Evolutionary conservation across 2,797 vertebrate species (phyloP).

Genomic region (Xiphophorus birchmanni): DNA sequence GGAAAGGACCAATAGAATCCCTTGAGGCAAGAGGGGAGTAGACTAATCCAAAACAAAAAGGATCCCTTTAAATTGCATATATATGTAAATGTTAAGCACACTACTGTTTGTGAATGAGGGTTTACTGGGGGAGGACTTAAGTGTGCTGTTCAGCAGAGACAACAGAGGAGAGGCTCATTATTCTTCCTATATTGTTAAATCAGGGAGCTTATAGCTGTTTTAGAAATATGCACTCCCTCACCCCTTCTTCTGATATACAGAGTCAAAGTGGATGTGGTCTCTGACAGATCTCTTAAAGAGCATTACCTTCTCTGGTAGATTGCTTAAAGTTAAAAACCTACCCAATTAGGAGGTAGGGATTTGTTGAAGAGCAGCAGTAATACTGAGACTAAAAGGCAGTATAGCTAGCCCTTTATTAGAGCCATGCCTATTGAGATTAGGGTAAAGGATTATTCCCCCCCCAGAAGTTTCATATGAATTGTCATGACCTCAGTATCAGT

Average conservation of each 20-base stretch:
- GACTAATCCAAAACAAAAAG: constrained; percentile 77
- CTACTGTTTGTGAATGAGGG: constrained; percentile 57
- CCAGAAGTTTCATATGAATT: neutral
- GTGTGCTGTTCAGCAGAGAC: constrained; percentile 61
- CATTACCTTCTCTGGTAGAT: constrained; percentile 67
- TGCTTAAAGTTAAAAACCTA: constrained; percentile 68
- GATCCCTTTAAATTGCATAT: constrained; percentile 73
- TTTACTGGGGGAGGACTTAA: constrained; percentile 65
- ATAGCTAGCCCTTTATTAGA: constrained; percentile 17
- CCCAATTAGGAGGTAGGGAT: constrained; percentile 52
- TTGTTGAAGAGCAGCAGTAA: constrained; percentile 34
- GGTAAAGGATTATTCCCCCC: constrained; percentile 5
- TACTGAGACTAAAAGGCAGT: constrained; percentile 44
- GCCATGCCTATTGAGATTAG: neutral
- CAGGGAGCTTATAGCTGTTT: constrained; percentile 62
- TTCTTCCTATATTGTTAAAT: constrained; percentile 71
- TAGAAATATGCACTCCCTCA: constrained; percentile 35
- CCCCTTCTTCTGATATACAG: constrained; percentile 36
- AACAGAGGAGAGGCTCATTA: constrained; percentile 78
- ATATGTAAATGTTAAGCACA: constrained; percentile 79
- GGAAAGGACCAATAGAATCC: constrained; percentile 65
- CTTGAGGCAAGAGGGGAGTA: constrained; percentile 45
- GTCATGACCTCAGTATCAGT: neutral
- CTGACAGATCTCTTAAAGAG: constrained; percentile 65
- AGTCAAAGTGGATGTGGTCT: constrained; percentile 60